These are phyloP conservation scores for Lasiommata megera DNA, from an alignment of 2,888 invertebrate species.

Conservation along the genomic window DNA sequence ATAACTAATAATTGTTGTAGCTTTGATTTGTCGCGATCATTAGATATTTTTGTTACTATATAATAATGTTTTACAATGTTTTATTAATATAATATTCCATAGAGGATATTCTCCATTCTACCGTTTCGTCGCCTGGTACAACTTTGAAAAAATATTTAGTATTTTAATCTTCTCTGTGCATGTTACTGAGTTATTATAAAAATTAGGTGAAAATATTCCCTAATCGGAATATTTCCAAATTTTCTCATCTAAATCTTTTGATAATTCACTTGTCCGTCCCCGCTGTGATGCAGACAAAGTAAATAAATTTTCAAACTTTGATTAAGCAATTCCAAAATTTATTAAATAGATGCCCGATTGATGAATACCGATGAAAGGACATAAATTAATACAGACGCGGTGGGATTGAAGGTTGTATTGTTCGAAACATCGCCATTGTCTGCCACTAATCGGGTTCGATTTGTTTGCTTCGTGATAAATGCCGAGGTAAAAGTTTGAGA, in stretches of 20 bases:
- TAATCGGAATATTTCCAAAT: too few relatives aligned
- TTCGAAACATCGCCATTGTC: conserved; percentile 35
- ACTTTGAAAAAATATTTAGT: neutral
- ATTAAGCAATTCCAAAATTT: conserved; percentile 35
- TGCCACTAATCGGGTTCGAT: conserved; percentile 36
- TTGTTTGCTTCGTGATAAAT: conserved; percentile 30
- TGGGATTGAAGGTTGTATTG: conserved; percentile 39
- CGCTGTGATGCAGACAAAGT: conserved; percentile 25
- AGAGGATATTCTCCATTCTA: neutral
- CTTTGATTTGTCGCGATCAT: neutral
- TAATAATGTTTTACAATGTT: too few relatives aligned
- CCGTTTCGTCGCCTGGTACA: neutral
- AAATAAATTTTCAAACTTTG: conserved; percentile 33
- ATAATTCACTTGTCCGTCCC: conserved; percentile 13
- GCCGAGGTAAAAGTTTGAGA: conserved; percentile 17
- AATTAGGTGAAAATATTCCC: too few relatives aligned
- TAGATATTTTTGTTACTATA: too few relatives aligned
- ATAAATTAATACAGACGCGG: conserved; percentile 41
- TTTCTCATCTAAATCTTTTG: neutral
- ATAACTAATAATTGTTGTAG: neutral
- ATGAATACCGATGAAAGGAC: conserved; percentile 43
- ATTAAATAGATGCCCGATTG: conserved; percentile 39
- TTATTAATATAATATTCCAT: too few relatives aligned
- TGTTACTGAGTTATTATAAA: too few relatives aligned
- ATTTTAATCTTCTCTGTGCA: too few relatives aligned